Evolutionary conservation across 1,140 invertebrate genomes (phyloP).

Genomic region (Trichoplusia ni): DNA sequence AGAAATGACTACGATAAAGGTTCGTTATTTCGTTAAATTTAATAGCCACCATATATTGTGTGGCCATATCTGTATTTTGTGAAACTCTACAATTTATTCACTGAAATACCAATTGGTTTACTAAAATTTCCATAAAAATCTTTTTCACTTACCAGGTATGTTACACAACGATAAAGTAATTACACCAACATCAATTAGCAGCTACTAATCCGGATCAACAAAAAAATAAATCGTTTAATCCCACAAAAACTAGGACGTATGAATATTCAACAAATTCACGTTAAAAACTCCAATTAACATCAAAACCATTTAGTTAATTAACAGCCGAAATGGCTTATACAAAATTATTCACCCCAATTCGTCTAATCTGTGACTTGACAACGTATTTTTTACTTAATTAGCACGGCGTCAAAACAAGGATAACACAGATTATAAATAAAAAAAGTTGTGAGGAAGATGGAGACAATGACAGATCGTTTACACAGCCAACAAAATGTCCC

Average conservation of each 20-base stretch:
- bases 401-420: conserved; percentile 51
- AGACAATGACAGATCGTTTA: conserved; percentile 75
- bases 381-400: conserved; percentile 52
- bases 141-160: too few species aligned
- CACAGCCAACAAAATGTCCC: conserved; percentile 68
- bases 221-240: too few species aligned
- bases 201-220: too few species aligned
- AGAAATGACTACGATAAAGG: too few species aligned
- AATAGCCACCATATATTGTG: too few species aligned
- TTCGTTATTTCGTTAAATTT: too few species aligned
- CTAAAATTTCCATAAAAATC: too few species aligned
- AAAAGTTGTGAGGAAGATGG: conserved; percentile 45
- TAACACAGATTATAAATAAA: conserved; percentile 28
- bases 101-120: too few species aligned
- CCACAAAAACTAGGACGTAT: conserved; percentile 7
- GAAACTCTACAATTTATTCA: too few species aligned
- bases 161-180: too few species aligned
- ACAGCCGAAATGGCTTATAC: conserved; percentile 10
- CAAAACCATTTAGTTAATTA: conserved; percentile 28
- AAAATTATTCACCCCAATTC: conserved; percentile 19
- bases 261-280: conserved; percentile 15
- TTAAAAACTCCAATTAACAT: conserved; percentile 27
- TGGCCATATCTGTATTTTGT: too few species aligned
- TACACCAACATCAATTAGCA: too few species aligned
- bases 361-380: conserved; percentile 10